Base-by-base conservation (phyloP, 2,797 vertebrate species). In the Varecia variegata region DNA sequence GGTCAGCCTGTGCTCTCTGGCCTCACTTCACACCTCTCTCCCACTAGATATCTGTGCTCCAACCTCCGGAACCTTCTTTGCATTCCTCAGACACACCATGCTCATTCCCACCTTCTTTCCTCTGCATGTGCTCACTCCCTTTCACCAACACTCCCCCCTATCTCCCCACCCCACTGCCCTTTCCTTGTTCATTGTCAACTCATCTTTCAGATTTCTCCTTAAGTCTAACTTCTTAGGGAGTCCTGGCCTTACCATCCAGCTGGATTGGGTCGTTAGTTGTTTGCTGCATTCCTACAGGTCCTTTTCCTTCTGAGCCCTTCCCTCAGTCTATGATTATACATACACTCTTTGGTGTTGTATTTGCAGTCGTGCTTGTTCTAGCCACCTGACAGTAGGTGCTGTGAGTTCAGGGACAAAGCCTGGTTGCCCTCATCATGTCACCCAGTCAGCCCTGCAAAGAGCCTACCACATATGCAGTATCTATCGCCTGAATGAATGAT, bases 371-470 rank as follows among this genome's bases (percentile, higher is more conserved):
- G 1, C 25, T 67, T 58, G 21, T 4, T 27, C 45, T 12, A 1
- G 32, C 60, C 27, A 43, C 52, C 2, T 8, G 11, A 25, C 38
- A 9, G 1, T 18, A 17, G 1, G 13, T 18, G 1, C 84, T 0
- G 0, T 23, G 65, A 74, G 9, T 15, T 10, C 50, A 45, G 8
- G 30, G 3, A n/a, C 30, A 40, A 18, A 5, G 3, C 9, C 20
- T 8, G 35, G 25, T 21, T 3, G 1, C 15, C 11, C 27, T 65
- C 14, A 17, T 43, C 18, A 3, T 2, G 9, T 56, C 11, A 21
- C 18, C 15, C 54, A 7, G 32, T 17, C 17, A 52, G 3, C 45
- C 47, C 56, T 62, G 35, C 14, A 8, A 18, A 7, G 52, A 38
- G 4, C n/a, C 45, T 80, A n/a, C 20, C 38, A 2, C 25, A 25